Base-by-base conservation (phyloP, 2,888 invertebrate genomes). In the Hololepta plana region DNA sequence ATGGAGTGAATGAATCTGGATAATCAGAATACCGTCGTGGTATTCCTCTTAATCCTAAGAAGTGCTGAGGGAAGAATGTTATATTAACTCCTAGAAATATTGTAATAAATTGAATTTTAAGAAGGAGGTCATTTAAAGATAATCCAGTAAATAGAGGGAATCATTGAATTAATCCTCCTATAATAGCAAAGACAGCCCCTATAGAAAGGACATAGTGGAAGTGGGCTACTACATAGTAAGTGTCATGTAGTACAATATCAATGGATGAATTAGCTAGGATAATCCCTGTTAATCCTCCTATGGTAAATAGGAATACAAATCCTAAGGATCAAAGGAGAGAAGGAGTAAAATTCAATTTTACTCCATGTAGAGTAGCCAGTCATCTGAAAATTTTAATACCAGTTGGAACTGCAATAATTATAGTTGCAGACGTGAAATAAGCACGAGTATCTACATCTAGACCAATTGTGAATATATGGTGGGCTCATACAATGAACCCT, bases 321-420 rank as follows among this genome's bases (percentile, higher is more conserved):
- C 79, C 77, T 53, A 77, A 41, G 15, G 68, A 59, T 63, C 76
- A 79, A 43, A 72, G 35, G 43, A 70, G 58, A 15, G 66, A 52
- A 0, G 72, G 64, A 0, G 60, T 64, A 41, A 60, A 65, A 26
- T 55, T 57, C 42, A 75, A 47, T 60, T 65, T 63, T 13, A 64
- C 55, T 37, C 75, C 75, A 44, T 70, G 64, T 12, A 77, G 36
- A 8, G 74, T 74, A 2, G 73, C 71, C 55, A 77, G 42, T 67
- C 77, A 80, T 15, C 74, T 72, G 55, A 80, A 80, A 57, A 82
- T 65, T 66, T 81, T 81, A 64, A 82, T 75, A 38, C 79, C 81
- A 10, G 81, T 82, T 0, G 81, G 80, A 0, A 82, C 66, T 1
- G 77, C 80, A 76, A 82, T 82, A 64, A 82, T 74, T 68, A 80